Evolutionary conservation across 2,797 vertebrate species (phyloP).

Genomic region (Brachyalestes nurse): DNA sequence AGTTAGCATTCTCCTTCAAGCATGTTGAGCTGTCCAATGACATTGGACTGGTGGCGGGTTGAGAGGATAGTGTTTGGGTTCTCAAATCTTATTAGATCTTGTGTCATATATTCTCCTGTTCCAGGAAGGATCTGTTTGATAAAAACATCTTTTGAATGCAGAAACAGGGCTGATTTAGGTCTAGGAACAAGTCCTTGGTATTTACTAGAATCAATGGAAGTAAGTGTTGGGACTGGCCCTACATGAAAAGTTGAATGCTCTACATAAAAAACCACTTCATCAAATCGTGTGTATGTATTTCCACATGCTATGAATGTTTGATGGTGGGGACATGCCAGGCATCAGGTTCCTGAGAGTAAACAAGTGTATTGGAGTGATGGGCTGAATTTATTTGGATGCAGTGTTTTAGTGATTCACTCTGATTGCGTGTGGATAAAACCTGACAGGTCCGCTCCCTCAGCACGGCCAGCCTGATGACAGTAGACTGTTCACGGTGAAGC

Average conservation of each 20-base stretch:
- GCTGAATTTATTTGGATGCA: slow-evolving; percentile 34
- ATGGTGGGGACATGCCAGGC: slow-evolving; percentile 14
- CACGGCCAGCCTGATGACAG: slow-evolving; percentile 49
- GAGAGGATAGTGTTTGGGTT: no score
- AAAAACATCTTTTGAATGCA: not conserved
- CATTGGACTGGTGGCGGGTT: no score
- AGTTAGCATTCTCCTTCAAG: no score
- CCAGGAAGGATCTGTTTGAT: not conserved
- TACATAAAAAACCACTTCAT: not conserved
- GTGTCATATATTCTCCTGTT: not conserved
- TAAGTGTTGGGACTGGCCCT: not conserved
- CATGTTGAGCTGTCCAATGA: no score
- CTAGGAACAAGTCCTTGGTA: not conserved
- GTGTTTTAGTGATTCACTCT: slow-evolving; percentile 35
- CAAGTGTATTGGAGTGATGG: slow-evolving; percentile 21
- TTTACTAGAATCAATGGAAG: not conserved
- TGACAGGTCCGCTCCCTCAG: slow-evolving; percentile 46
- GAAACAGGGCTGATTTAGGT: not conserved
- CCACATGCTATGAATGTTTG: not conserved
- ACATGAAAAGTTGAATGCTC: not conserved
- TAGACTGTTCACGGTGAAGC: slow-evolving; percentile 38
- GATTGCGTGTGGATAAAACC: slow-evolving; percentile 40
- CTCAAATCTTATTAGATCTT: no score
- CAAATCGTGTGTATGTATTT: not conserved
- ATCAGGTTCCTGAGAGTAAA: slow-evolving; percentile 32